A percentile compares a stretch with the other conserved stretches of the same genome.
These are phyloP conservation scores for Suricata suricatta DNA, from an alignment of 2,113 vertebrate genomes.

Conservation along the genomic window DNA sequence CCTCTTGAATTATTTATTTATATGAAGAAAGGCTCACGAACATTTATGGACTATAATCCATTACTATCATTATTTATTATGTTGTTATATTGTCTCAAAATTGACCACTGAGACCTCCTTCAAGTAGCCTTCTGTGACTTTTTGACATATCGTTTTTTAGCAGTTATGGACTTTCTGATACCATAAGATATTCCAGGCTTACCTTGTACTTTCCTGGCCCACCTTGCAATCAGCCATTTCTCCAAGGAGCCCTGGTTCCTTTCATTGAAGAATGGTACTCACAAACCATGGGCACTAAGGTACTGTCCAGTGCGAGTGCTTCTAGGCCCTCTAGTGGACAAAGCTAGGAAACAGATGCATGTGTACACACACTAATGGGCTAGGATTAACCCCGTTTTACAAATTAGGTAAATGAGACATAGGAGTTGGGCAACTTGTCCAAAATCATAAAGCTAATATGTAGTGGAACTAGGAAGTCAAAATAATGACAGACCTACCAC, in stretches of 20 bases:
- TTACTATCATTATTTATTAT: neutral
- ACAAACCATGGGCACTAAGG: neutral
- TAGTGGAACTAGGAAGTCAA: neutral
- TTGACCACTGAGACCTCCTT: neutral
- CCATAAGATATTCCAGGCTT: neutral
- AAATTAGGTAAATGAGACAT: neutral
- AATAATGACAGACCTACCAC: neutral
- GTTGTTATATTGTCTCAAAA: neutral
- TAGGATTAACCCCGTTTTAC: neutral
- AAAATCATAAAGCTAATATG: neutral
- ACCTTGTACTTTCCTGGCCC: neutral
- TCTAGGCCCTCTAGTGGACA: neutral
- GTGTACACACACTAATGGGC: neutral
- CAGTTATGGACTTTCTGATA: neutral
- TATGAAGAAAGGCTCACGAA: neutral
- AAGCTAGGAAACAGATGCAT: neutral
- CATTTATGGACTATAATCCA: neutral
- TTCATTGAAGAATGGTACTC: neutral
- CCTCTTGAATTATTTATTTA: neutral
- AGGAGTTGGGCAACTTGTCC: slow-evolving; percentile 12
- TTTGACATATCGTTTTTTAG: neutral
- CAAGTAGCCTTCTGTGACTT: neutral
- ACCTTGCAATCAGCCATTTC: neutral
- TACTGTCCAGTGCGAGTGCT: neutral
- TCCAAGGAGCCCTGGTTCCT: neutral